Conservation (phyloP, 2,797 vertebrate species). For the Muscicapa striata region DNA sequence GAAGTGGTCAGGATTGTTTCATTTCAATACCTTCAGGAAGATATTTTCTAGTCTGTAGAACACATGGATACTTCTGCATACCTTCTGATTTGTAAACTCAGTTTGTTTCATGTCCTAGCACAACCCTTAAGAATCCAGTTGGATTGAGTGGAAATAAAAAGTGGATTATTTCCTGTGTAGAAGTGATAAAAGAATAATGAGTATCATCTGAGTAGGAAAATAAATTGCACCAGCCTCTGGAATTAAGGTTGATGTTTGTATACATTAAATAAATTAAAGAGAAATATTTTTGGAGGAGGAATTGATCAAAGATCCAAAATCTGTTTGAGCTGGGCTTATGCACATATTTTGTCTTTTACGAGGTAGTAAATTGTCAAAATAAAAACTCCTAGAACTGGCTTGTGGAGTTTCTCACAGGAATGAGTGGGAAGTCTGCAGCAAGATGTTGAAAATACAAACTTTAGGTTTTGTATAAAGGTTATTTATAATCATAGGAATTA, state of each 20-base stretch:
- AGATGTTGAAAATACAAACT: background rate
- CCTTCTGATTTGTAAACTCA: background rate
- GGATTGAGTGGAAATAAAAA: background rate
- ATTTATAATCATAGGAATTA: background rate
- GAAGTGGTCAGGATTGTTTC: background rate
- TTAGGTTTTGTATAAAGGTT: background rate
- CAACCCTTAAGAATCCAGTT: background rate
- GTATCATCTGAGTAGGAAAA: background rate
- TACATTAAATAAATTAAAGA: background rate
- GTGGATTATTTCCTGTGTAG: background rate
- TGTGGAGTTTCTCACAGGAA: background rate
- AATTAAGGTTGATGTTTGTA: background rate
- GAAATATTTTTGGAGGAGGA: background rate
- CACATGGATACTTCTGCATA: fast-evolving
- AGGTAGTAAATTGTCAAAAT: background rate
- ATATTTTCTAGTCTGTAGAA: background rate
- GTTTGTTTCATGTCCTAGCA: background rate
- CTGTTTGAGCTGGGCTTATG: background rate
- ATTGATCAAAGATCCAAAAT: background rate
- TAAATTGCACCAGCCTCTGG: background rate
- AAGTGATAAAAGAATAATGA: background rate
- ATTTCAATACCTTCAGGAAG: background rate
- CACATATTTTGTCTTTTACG: background rate
- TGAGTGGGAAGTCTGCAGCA: background rate
- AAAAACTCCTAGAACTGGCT: background rate